Base-by-base conservation (phyloP, 2,888 invertebrate genomes). In the Noctuana brunneofusca region DNA sequence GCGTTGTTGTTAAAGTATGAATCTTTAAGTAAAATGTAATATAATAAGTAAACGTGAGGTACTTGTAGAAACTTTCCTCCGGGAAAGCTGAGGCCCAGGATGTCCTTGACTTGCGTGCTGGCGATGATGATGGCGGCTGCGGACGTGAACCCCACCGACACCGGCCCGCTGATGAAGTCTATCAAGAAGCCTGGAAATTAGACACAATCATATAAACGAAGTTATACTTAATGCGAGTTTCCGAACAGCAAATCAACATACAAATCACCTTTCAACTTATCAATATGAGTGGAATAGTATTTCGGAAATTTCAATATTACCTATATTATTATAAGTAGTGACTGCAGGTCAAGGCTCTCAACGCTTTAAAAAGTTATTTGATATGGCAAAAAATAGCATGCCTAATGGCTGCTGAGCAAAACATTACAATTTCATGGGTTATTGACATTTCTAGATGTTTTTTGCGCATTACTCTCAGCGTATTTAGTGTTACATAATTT, bases 121-220 rank as follows among this genome's bases (percentile, higher is more conserved):
- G 96, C 96, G 67, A 96, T 96, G 70, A 96, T 95, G 69, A 96
- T 95, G 68, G 96, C 96, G 0, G 96, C 96, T 0, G 96, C 96
- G 0, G 96, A 96, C 2, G 96, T 96, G 86, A 96, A 96, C 6
- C 95, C 96, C 64, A 95, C 94, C 2, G 95, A 95, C 65, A 96
- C 96, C 43, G 96, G 96, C n/a, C 95, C 95, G 68, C 96, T 96
- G 75, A 96, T 96, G 85, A 96, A 96, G 85, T 96, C 96, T 69
- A 96, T 95, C 69, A 96, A 86, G 82, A 96, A 96, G 50, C 96
- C 96, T 96, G 86, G 4, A 16, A 16, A 41, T 1, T 6, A 41
- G 1, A 2, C 8, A 32, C 2, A 8, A 32, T 38, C 38, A n/a
- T n/a, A n/a, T n/a, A n/a, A n/a, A n/a, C n/a, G n/a, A n/a, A n/a